phyloP scores from a whole-genome alignment of 2,888 invertebrate genomes.

The Macaria notata region DNA sequence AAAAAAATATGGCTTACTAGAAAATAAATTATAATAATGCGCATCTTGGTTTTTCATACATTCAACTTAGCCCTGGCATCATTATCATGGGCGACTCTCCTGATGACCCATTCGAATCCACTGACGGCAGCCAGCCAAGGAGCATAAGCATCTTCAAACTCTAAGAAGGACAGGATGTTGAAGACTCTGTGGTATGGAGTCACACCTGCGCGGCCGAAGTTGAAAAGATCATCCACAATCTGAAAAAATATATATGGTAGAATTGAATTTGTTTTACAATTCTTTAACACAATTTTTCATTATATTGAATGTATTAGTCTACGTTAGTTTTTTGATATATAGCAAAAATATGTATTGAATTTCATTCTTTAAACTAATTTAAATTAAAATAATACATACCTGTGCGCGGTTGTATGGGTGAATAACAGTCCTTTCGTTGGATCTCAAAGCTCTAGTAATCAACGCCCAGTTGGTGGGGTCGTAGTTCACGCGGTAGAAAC shows the following conservation, averaged over 20 bases:
- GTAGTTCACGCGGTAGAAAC: conserved; percentile 85
- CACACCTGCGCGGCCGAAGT: conserved; percentile 78
- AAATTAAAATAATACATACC: conserved; percentile 49
- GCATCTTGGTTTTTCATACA: conserved; percentile 39
- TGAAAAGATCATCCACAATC: conserved; percentile 85
- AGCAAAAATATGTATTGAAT: too few species aligned
- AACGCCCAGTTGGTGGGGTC: conserved; percentile 81
- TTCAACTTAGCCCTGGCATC: conserved; percentile 43
- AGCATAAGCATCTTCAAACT: conserved; percentile 84
- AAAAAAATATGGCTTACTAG: too few species aligned
- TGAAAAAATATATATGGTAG: conserved; percentile 28
- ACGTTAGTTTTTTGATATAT: not conserved
- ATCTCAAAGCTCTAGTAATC: conserved; percentile 73
- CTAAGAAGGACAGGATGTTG: conserved; percentile 81
- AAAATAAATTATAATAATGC: too few species aligned
- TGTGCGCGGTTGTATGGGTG: conserved; percentile 86
- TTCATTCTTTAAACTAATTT: too few species aligned
- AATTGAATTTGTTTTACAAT: not conserved
- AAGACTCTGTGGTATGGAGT: conserved; percentile 78
- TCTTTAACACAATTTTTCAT: too few species aligned
- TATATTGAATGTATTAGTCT: too few species aligned
- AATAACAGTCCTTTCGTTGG: conserved; percentile 66
- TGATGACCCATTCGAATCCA: conserved; percentile 68
- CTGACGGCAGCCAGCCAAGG: conserved; percentile 86
- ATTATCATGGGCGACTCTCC: conserved; percentile 65